A percentile compares a stretch with the other conserved stretches of the same genome.
These are phyloP conservation scores for Alviniconcha marisindica DNA, from an alignment of 1,140 invertebrate genomes.

Conservation along the genomic window DNA sequence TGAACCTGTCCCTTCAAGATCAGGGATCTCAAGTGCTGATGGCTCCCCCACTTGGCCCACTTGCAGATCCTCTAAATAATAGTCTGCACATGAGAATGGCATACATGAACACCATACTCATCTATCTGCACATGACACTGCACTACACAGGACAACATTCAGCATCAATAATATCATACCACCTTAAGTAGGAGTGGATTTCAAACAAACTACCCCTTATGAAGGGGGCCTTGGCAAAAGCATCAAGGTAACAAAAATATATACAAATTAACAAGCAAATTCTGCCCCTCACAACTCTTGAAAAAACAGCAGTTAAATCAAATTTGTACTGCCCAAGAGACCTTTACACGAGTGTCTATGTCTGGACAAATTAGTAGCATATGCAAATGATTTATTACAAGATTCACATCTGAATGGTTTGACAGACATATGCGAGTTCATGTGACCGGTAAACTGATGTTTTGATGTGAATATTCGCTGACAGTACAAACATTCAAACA, in stretches of 20 bases:
- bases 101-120: background rate
- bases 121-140: no score
- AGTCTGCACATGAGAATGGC: constrained; percentile 14
- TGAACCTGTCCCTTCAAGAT: background rate
- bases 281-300: no score
- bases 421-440: constrained; percentile 45
- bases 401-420: constrained; percentile 49
- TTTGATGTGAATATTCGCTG: constrained; percentile 43
- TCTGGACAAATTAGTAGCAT: constrained; percentile 48
- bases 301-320: no score
- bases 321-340: no score
- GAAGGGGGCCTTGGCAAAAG: no score
- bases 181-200: no score
- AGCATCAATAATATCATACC: no score
- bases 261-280: no score
- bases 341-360: constrained; percentile 45
- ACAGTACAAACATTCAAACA: constrained; percentile 44
- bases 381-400: constrained; percentile 49
- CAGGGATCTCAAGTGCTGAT: background rate
- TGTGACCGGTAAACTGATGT: constrained; percentile 48
- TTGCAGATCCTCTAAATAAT: constrained; percentile 11
- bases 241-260: no score
- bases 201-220: no score
- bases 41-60: constrained; percentile 4
- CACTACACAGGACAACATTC: no score